Conservation (phyloP, 2,797 vertebrate genomes). For the Aratinga solstitialis region DNA sequence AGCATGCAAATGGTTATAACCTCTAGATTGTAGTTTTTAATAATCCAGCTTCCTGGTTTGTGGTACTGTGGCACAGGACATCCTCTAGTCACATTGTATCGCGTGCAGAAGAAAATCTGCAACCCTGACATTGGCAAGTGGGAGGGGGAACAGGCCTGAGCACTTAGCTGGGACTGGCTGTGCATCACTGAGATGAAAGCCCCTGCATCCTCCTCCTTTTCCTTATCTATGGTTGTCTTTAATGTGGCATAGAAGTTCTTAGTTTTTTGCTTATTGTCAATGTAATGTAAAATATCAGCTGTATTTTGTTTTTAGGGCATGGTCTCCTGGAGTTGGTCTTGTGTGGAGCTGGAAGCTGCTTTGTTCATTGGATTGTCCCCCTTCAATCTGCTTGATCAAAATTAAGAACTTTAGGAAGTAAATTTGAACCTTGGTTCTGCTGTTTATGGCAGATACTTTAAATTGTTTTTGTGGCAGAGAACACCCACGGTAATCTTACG, state of each 20-base stretch:
- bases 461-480: not conserved
- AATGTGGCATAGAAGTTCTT: not conserved
- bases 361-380: not conserved
- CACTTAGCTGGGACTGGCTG: not conserved
- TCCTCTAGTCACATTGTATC: not conserved
- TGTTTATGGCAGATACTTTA: not conserved
- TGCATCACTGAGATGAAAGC: not conserved
- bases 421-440: not conserved
- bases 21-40: not conserved
- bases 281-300: not conserved
- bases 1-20: not conserved
- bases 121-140: not conserved
- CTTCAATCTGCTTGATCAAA: not conserved
- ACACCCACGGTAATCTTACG: not conserved
- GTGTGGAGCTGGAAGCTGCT: not conserved
- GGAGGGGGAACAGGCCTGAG: not conserved
- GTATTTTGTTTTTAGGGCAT: not conserved
- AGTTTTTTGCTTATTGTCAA: not conserved
- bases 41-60: slow-evolving; percentile 24
- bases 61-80: not conserved
- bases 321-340: fast-evolving
- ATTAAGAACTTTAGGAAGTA: not conserved
- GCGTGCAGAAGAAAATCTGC: not conserved
- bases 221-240: not conserved
- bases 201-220: not conserved